Evolutionary conservation across 1,140 invertebrate species (phyloP).

Genomic region (Scaptomyza pallida): DNA sequence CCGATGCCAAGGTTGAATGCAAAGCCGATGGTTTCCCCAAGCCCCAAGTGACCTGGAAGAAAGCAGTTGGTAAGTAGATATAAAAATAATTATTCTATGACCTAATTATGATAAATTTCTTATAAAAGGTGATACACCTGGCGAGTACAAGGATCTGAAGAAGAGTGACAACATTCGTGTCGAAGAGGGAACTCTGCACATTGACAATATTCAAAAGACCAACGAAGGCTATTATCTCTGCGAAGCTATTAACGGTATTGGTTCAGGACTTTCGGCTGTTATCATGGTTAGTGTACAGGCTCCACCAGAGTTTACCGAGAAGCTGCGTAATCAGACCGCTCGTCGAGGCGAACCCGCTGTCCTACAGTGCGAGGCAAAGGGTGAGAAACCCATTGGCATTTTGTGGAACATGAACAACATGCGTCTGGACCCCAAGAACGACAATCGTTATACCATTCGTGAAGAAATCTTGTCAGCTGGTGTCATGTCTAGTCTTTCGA

Average conservation of each 20-base stretch:
- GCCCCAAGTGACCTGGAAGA: slow-evolving; percentile 97
- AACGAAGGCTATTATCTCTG: slow-evolving; percentile 98
- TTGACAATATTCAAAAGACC: slow-evolving; percentile 95
- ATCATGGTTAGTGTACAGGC: slow-evolving; percentile 97
- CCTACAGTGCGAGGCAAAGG: slow-evolving; percentile 97
- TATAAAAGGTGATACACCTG: slow-evolving; percentile 91
- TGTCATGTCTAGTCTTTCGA: slow-evolving; percentile 94
- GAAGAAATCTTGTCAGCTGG: slow-evolving; percentile 95
- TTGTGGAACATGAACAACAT: slow-evolving; percentile 98
- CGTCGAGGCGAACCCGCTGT: slow-evolving; percentile 95
- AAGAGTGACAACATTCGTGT: slow-evolving; percentile 94
- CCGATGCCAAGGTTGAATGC: slow-evolving; percentile 96
- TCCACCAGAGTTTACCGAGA: slow-evolving; percentile 96
- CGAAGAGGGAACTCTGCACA: slow-evolving; percentile 94
- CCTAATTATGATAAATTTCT: neutral
- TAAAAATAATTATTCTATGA: neutral
- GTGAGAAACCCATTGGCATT: slow-evolving; percentile 97
- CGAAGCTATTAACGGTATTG: slow-evolving; percentile 97
- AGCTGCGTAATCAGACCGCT: slow-evolving; percentile 94
- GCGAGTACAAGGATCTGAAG: slow-evolving; percentile 96
- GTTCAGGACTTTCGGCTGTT: slow-evolving; percentile 95
- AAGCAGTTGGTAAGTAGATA: slow-evolving; percentile 91
- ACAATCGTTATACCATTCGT: slow-evolving; percentile 94
- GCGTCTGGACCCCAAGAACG: slow-evolving; percentile 93
- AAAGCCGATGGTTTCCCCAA: slow-evolving; percentile 97